Percentiles rank a stretch among this genome's conserved stretches.
phyloP scores from a whole-genome alignment of 2,113 vertebrate genomes.

The Elephas maximus region DNA sequence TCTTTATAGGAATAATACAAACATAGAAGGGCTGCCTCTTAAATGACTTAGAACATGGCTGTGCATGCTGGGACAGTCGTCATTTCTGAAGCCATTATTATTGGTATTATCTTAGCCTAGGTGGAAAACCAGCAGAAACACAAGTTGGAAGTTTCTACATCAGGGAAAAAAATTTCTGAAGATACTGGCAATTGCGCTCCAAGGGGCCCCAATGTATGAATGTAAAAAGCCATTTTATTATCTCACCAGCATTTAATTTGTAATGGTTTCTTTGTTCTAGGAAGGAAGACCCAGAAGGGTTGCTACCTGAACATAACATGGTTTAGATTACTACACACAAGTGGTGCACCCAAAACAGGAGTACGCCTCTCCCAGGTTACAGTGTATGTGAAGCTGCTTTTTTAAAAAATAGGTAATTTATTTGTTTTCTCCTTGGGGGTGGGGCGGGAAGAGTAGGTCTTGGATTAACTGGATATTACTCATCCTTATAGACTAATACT shows the following conservation, averaged over 20 bases:
- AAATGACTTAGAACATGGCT: not conserved
- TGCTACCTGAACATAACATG: fast-evolving
- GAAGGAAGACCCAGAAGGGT: not conserved
- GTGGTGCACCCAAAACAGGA: not conserved
- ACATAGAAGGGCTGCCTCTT: slow-evolving; percentile 44
- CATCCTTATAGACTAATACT: not conserved
- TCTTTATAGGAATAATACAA: slow-evolving; percentile 73
- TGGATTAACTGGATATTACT: slow-evolving; percentile 34
- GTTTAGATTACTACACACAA: not conserved
- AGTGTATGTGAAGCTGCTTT: not conserved
- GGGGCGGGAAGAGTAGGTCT: not conserved
- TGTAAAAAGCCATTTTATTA: not conserved
- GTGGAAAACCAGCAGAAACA: not conserved
- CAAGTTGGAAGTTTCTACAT: not conserved
- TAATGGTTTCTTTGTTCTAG: not conserved
- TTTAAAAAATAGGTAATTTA: not conserved
- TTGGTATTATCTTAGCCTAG: not conserved
- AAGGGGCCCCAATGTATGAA: not conserved
- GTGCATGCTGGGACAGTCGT: not conserved
- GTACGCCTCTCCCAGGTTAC: not conserved
- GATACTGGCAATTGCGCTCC: not conserved
- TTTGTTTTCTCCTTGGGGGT: not conserved
- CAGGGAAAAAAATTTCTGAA: not conserved
- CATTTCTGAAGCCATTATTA: slow-evolving; percentile 35
- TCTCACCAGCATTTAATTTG: not conserved